Percentiles rank a stretch among this genome's conserved stretches.
Conservation (phyloP, 2,888 invertebrate genomes). For the Carpatolechia fugitivella region DNA sequence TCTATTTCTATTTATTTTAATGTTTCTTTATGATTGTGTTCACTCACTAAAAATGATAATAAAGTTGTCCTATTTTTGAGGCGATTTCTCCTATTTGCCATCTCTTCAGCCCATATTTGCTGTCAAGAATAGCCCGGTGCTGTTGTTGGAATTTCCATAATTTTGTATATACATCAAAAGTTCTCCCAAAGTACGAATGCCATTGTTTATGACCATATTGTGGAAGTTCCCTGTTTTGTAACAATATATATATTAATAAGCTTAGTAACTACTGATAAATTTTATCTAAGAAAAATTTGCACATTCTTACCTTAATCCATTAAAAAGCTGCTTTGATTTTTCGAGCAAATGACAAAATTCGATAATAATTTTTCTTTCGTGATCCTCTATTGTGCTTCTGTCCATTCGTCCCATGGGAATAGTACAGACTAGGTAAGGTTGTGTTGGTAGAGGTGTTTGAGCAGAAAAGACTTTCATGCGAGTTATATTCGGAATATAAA, state of each 20-base stretch:
- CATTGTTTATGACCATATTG: constrained; percentile 98
- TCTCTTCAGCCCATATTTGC: constrained; percentile 95
- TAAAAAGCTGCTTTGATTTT: constrained; percentile 98
- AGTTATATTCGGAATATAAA: too few species aligned
- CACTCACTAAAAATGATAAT: constrained; percentile 99
- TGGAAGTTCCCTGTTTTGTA: constrained; percentile 89
- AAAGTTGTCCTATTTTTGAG: constrained; percentile 98
- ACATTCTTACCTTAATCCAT: constrained; percentile 89
- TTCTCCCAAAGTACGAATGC: constrained; percentile 97
- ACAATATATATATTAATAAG: not conserved
- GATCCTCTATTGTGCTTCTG: constrained; percentile 81
- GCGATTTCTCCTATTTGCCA: constrained; percentile 99
- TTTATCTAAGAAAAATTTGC: too few species aligned
- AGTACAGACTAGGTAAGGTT: too few species aligned
- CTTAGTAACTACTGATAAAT: not conserved
- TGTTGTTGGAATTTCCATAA: constrained; percentile 99
- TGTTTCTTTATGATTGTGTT: too few species aligned
- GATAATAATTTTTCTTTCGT: constrained; percentile 94
- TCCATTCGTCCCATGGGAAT: constrained; percentile 15
- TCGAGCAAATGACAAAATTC: constrained; percentile 98
- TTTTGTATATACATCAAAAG: constrained; percentile 98
- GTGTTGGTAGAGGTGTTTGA: too few species aligned
- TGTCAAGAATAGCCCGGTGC: constrained; percentile 93
- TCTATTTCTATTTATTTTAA: too few species aligned
- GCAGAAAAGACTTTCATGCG: too few species aligned